phyloP scores from a whole-genome alignment of 2,888 invertebrate genomes.

The Drosophila peninsularis region DNA sequence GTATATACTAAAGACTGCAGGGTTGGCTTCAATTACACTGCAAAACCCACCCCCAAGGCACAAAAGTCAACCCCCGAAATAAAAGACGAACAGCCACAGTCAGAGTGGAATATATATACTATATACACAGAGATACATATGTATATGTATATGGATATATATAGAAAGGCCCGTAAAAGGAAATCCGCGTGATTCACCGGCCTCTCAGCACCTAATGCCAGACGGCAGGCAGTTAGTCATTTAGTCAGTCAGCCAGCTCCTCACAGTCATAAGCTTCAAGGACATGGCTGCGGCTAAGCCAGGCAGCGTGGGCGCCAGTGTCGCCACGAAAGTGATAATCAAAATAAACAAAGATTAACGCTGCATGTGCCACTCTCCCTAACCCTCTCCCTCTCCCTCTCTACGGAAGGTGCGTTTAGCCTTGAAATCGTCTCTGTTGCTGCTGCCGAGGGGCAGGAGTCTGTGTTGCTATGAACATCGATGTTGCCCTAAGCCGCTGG shows the following conservation, averaged over 20 bases:
- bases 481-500: conserved; percentile 33
- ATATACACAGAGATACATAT: conserved; percentile 7
- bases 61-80: conserved; percentile 72
- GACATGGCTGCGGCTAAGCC: conserved; percentile 61
- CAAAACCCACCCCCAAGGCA: conserved; percentile 14
- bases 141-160: not conserved
- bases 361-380: conserved; percentile 21
- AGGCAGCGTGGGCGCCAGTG: conserved; percentile 7
- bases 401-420: conserved; percentile 54
- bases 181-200: conserved; percentile 12
- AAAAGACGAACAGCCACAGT: conserved; percentile 59
- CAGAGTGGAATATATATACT: conserved; percentile 59
- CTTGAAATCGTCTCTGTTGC: conserved; percentile 43
- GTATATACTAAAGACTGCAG: conserved; percentile 28
- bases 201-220: conserved; percentile 38
- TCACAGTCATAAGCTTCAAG: conserved; percentile 61
- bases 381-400: not conserved
- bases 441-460: conserved; percentile 18
- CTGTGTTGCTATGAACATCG: conserved; percentile 55
- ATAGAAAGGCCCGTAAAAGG: conserved; percentile 20
- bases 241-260: conserved; percentile 29
- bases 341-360: conserved; percentile 76
- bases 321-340: conserved; percentile 72
- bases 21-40: conserved; percentile 71
- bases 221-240: conserved; percentile 28